Evolutionary conservation across 2,797 vertebrate genomes (phyloP), one percentile per base, ranked within the genome.

Genomic region (Eurystomus glaucurus): DNA sequence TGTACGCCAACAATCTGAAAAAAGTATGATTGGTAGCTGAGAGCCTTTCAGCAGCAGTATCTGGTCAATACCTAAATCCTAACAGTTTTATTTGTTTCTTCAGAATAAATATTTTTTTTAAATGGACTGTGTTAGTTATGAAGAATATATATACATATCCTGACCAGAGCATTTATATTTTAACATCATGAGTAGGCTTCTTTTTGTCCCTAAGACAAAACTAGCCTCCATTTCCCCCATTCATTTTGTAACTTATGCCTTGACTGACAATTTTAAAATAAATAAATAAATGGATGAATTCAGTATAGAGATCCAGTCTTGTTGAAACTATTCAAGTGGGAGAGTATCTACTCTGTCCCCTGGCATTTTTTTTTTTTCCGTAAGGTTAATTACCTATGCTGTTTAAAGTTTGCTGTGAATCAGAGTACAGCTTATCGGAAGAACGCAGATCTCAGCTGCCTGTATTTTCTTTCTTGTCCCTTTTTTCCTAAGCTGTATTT

Each of bases 371-470:
- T 81, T 81, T 66, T 84, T 81, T 80, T 55, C 54, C 9, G 15
- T 54, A 28, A 88, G 74, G 77, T 90, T 96, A 93, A 96, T 96
- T 96, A 91, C 93, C 70, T 85, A 16, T 2, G 1, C 39, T 55
- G 43, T 94, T 95, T 79, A 62, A 89, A 86, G 70, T 88, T 85
- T 89, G 35, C 76, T 72, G 51, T 83, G 79, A 94, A 88, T 77
- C 61, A 69, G 74, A 96, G 70, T 29, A 65, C 35, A 62, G 61
- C 69, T 91, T 94, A 94, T 95, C 90, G 58, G 82, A 97, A 95
- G 82, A 95, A 71, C 22, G 20, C 94, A 97, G 85, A 89, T 90
- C 81, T 96, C 70, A 25, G 46, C 57, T 77, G 45, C 74, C 83
- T 90, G 69, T 74, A 28, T 77, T 74, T 94, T 68, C 74, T 93